Percentiles rank a stretch among this genome's conserved stretches.
These are phyloP conservation scores for Machaerirhynchus nigripectus DNA, from an alignment of 2,113 vertebrate genomes.

Conservation along the genomic window DNA sequence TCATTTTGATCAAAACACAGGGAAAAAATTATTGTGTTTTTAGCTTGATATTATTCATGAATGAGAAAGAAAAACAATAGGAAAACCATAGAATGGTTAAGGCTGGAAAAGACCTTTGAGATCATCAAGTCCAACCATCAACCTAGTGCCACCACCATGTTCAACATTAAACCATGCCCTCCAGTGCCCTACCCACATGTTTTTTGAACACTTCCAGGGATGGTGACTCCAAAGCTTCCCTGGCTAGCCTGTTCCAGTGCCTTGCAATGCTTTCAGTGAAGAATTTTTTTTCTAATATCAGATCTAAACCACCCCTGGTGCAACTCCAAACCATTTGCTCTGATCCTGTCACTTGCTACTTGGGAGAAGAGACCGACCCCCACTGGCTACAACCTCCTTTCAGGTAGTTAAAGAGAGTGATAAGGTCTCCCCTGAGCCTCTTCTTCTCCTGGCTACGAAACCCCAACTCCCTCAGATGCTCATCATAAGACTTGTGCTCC, in stretches of 20 bases:
- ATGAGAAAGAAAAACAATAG: not conserved
- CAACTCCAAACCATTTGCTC: not conserved
- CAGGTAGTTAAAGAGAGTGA: rapidly evolving
- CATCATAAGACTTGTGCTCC: not conserved
- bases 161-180: not conserved
- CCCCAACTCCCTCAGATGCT: not conserved
- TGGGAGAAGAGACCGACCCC: not conserved
- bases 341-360: not conserved
- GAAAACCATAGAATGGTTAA: not conserved
- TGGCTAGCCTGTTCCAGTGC: not conserved
- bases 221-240: not conserved
- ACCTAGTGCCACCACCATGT: not conserved
- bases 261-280: not conserved
- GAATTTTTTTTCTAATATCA: not conserved
- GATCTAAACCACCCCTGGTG: not conserved
- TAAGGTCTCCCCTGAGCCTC: not conserved
- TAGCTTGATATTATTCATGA: not conserved
- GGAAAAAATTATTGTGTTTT: not conserved
- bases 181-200: not conserved
- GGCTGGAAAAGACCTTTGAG: not conserved
- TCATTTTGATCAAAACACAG: not conserved
- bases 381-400: not conserved
- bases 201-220: not conserved
- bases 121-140: not conserved
- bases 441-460: not conserved